Base-by-base conservation (phyloP, 1,140 invertebrate genomes). In the Ephestia elutella region DNA sequence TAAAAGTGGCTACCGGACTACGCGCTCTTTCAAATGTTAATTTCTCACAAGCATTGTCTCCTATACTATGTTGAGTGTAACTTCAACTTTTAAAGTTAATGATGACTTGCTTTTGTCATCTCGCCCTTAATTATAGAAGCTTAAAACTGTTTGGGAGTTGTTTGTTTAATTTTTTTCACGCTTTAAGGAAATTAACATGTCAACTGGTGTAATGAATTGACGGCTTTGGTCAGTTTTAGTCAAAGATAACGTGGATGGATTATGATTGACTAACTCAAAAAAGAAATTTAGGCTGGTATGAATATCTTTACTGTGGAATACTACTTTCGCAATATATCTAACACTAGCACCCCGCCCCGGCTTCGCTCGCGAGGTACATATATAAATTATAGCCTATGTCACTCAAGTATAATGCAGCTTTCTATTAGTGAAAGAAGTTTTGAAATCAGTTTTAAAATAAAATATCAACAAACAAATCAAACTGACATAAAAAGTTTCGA, bases 21-120 rank as follows among this genome's bases (percentile, higher is more conserved):
- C 80, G 76, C 78, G 35, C 50, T 61, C 72, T 73, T 80, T 80
- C 66, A 71, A 71, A 82, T 82, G 78, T 56, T 77, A 80, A 82
- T 80, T 62, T 65, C 28, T n/a, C 48, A 38, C 19, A 19, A 21
- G 15, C 38, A 44, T 44, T 44, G 38, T 44, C 38, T 44, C 13
- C 13, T n/a, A 44, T 44, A 13, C 15, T 17, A 8, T 1, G 13
- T 38, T 2, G 5, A 38, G 8, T n/a, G n/a, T n/a, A n/a, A n/a
- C 32, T 44, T 15, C 15, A 44, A 15, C 38, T 44, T 44, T 44
- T 15, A 15, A 44, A 44, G 13, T 44, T 15, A 44, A 44, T 44
- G 38, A 44, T 44, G 15, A 44, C 5, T 44, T 44, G 5, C n/a
- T 13, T 44, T 44, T 44, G 38, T 44, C 38, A 44, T 44, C 38